Conservation (phyloP, 92 coral and sea anemone species). For the Nematostella vectensis region DNA sequence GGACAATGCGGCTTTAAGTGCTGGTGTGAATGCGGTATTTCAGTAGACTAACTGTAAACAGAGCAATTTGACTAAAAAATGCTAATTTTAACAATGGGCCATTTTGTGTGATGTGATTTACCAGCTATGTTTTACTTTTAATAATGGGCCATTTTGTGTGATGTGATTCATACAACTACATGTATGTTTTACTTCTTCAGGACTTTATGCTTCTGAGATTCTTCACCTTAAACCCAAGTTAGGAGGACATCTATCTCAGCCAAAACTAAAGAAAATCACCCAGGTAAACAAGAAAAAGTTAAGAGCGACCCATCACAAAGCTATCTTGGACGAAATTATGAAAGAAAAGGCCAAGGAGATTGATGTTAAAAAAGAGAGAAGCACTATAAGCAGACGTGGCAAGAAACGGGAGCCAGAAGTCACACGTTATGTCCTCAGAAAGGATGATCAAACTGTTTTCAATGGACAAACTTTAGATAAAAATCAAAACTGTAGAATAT, state of each 20-base stretch:
- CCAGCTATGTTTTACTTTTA: too few species aligned
- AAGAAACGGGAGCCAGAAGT: conserved; percentile 23
- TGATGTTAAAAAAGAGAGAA: conserved; percentile 42
- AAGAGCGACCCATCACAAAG: conserved; percentile 36
- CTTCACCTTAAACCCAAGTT: conserved; percentile 50
- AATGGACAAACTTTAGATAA: conserved; percentile 40
- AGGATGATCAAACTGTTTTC: conserved; percentile 1
- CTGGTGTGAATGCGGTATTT: too few species aligned
- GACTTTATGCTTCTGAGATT: conserved; percentile 44
- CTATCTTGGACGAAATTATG: conserved; percentile 51
- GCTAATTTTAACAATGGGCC: too few species aligned
- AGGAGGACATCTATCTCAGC: conserved; percentile 7
- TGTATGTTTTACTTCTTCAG: conserved; percentile 14
- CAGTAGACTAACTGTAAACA: too few species aligned
- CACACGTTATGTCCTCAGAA: conserved; percentile 13
- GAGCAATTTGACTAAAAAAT: too few species aligned
- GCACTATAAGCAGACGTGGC: conserved; percentile 17
- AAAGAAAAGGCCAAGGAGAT: conserved; percentile 33
- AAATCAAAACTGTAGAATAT: conserved; percentile 19
- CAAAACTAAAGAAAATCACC: conserved; percentile 43
- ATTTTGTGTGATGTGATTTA: too few species aligned
- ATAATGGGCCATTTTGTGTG: too few species aligned
- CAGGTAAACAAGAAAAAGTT: conserved; percentile 46
- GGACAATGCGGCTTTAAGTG: too few species aligned
- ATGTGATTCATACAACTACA: background rate